Evolutionary conservation across 2,888 invertebrate genomes (phyloP), one percentile per base, ranked within the genome.

Genomic region (Toxonevra muliebris): DNA sequence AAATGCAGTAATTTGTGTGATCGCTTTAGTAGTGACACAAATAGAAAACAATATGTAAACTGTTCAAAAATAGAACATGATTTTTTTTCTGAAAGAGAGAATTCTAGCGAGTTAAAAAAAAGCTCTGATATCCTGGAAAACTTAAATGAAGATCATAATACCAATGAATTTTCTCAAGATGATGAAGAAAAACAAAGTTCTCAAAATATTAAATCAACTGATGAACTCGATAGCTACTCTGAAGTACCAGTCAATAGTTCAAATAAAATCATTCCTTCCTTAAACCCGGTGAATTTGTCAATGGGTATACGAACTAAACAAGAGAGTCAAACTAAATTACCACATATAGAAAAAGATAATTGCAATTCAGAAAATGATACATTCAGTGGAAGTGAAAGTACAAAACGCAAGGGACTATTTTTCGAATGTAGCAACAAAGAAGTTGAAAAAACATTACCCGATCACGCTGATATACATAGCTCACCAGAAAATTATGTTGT

Each of bases 401-500:
- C 69, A 12, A 81, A 81, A 59, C 76, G 82, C 10, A 81, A 81
- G 71, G 76, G 79, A 2, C 69, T 81, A 2, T 80, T 80, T 61
- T 82, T 80, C 20, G 81, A 81, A 43, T 70, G 92, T 41, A 92
- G 92, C 41, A 92, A 93, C 79, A 86, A 92, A 74, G 90, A 93
- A 84, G 71, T 69, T 9, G 76, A 84, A 64, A 85, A 85, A 69
- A 79, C 81, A 7, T 88, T 91, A 48, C 90, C 91, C 15, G 92
- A 92, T 73, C 90, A 89, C 76, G 91, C 92, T 75, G 85, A 91
- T 64, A 87, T 92, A 58, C 91, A 91, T 61, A 91, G 91, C 79
- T 91, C 92, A 67, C 92, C 93, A 0, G 93, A 93, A 83, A 92
- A 92, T 78, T 94, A 94, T 80, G 93, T 94, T 53, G 94, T 95